phyloP scores from a whole-genome alignment of 1,140 invertebrate genomes.

The Copidosoma floridanum region DNA sequence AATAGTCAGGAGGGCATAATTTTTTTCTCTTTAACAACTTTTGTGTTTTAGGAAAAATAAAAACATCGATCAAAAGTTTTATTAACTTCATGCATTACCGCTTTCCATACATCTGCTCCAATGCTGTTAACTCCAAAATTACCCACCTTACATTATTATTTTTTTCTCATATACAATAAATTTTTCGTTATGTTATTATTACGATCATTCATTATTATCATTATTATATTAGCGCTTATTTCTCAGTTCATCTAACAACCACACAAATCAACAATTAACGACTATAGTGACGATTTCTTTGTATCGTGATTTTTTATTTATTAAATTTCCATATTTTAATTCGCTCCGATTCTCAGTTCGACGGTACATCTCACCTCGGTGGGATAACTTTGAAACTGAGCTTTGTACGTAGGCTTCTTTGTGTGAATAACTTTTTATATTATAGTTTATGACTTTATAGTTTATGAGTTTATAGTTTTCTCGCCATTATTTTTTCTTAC shows the following conservation, averaged over 20 bases:
- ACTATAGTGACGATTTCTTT: conserved; percentile 12
- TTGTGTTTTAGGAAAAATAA: no score
- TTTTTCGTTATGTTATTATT: conserved; percentile 1
- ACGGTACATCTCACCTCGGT: conserved; percentile 8
- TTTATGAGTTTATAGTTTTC: no score
- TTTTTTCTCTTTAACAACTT: background rate
- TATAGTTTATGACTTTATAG: background rate
- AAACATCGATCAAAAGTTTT: conserved; percentile 1
- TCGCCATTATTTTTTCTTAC: no score
- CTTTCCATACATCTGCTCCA: conserved; percentile 14
- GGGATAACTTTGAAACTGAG: background rate
- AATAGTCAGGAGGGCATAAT: no score
- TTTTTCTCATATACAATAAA: background rate
- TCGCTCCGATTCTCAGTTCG: conserved; percentile 17
- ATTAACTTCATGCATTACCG: conserved; percentile 10
- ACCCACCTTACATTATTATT: background rate
- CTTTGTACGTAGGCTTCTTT: conserved; percentile 15
- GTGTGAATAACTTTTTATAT: no score
- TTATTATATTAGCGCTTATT: no score
- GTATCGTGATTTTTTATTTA: no score
- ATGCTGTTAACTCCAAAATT: background rate
- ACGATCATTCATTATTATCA: no score
- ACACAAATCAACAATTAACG: conserved; percentile 25
- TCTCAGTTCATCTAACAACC: conserved; percentile 21
- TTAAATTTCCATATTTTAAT: no score